These are phyloP conservation scores for Xylota sylvarum DNA, from an alignment of 2,888 invertebrate species.

Conservation along the genomic window DNA sequence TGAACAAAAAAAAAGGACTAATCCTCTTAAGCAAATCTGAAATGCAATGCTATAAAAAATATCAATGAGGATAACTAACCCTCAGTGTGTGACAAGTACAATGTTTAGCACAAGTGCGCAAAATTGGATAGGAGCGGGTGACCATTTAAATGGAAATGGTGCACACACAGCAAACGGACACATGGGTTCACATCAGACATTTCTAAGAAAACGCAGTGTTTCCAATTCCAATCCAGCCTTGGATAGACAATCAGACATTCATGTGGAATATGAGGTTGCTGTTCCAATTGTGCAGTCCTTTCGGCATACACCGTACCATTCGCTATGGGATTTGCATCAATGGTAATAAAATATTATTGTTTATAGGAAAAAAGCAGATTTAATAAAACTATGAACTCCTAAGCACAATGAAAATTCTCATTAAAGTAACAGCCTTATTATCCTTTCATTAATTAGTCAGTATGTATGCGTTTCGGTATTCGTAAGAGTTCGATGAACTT, in stretches of 20 bases:
- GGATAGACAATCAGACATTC: constrained; percentile 82
- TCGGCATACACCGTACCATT: constrained; percentile 85
- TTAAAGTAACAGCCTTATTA: no score
- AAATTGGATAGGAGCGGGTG: constrained; percentile 82
- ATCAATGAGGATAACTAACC: constrained; percentile 44
- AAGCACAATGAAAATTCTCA: no score
- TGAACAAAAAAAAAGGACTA: constrained; percentile 4
- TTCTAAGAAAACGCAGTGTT: constrained; percentile 82
- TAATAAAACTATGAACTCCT: no score
- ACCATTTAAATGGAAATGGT: constrained; percentile 44
- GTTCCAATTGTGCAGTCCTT: constrained; percentile 84
- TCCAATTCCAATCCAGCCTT: constrained; percentile 84
- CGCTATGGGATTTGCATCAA: constrained; percentile 84
- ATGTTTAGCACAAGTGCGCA: constrained; percentile 83
- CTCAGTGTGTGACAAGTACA: constrained; percentile 50
- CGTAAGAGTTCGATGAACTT: constrained; percentile 4
- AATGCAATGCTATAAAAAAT: constrained; percentile 16
- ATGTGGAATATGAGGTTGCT: constrained; percentile 84
- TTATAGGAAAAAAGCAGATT: no score
- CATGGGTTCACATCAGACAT: constrained; percentile 65
- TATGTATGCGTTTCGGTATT: not conserved
- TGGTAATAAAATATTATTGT: constrained; percentile 81
- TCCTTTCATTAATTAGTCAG: constrained; percentile 3
- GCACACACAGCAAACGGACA: constrained; percentile 52
- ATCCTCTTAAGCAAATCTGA: constrained; percentile 59